Evolutionary conservation across 2,797 vertebrate genomes (phyloP), one percentile per base, ranked within the genome.

Genomic region (Pteronotus mesoamericanus): DNA sequence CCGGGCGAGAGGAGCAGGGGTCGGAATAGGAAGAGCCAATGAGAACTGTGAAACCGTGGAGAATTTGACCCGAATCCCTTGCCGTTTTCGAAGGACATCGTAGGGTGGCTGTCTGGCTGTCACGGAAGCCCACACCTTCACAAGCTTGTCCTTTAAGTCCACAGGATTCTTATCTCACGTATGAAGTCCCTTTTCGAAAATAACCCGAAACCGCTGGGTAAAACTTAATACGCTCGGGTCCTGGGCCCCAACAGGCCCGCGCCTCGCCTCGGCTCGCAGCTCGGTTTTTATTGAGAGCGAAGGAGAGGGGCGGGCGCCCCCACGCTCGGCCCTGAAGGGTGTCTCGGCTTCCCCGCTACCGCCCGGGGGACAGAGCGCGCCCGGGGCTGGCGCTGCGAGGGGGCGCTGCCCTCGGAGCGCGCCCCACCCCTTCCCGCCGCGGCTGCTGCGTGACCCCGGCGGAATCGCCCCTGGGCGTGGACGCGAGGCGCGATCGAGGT

Each of bases 171-270:
- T 78, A 18, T 44, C 61, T 14, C 21, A 8, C 5, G 2, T 34
- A 26, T 18, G 59, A 75, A 71, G 26, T 69, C 10, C 57, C 1
- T 44, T 92, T 92, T 86, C 1, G 48, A 95, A 92, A 79, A 24
- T 74, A 10, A 10, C 34, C 59, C 69, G 48, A 37, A 68, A 61
- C 8, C 24, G 15, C 22, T 64, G 16, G 44, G 4, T 86, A 29
- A 26, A 42, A 71, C 2, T n/a, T 39, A 44, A 2, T 22, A 10
- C 44, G 12, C 37, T 16, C 39, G 59, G 21, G 6, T 22, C 6
- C 32, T 48, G 15, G 19, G 18, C 19, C 59, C 37, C 1, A 24
- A 32, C 7, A 68, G 3, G 29, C 61, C 21, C 12, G 51, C n/a
- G 10, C 55, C 24, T 37, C 55, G 39, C 6, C 16, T 72, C 75